Evolutionary conservation across 2,113 vertebrate genomes (phyloP).

Genomic region (Sinocyclocheilus rhinocerous): DNA sequence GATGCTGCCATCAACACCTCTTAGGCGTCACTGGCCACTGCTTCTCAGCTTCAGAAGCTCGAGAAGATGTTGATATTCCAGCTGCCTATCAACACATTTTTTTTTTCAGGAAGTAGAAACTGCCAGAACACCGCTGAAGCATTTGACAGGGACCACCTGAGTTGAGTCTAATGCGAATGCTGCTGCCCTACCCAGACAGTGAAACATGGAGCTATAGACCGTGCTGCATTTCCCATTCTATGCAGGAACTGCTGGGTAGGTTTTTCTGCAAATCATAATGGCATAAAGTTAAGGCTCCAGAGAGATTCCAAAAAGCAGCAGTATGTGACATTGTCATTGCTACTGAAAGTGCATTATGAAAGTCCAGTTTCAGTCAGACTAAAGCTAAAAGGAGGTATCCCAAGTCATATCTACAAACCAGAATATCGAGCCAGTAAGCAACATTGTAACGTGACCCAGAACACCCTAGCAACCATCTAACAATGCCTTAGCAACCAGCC

Average conservation of each 20-base stretch:
- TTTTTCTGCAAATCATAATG: not conserved
- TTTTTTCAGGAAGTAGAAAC: slow-evolving; percentile 61
- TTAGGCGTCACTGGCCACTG: not conserved
- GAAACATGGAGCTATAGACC: no score
- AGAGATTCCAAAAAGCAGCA: not conserved
- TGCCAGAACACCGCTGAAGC: slow-evolving; percentile 69
- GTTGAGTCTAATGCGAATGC: slow-evolving; percentile 29
- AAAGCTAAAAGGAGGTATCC: not conserved
- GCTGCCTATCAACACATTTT: slow-evolving; percentile 24
- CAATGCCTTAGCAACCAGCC: no score
- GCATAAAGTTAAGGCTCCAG: not conserved
- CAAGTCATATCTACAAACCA: not conserved
- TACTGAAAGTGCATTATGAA: not conserved
- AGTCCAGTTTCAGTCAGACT: not conserved
- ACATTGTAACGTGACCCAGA: not conserved
- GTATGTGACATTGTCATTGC: not conserved
- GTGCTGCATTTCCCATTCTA: no score
- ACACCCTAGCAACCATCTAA: not conserved
- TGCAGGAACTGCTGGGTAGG: not conserved
- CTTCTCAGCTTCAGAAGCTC: not conserved
- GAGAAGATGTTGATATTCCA: slow-evolving; percentile 37
- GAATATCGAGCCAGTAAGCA: not conserved
- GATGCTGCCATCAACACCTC: not conserved
- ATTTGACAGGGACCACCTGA: slow-evolving; percentile 69
- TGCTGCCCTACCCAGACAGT: no score